Base-by-base conservation (phyloP, 2,888 invertebrate genomes). In the Troides helena region DNA sequence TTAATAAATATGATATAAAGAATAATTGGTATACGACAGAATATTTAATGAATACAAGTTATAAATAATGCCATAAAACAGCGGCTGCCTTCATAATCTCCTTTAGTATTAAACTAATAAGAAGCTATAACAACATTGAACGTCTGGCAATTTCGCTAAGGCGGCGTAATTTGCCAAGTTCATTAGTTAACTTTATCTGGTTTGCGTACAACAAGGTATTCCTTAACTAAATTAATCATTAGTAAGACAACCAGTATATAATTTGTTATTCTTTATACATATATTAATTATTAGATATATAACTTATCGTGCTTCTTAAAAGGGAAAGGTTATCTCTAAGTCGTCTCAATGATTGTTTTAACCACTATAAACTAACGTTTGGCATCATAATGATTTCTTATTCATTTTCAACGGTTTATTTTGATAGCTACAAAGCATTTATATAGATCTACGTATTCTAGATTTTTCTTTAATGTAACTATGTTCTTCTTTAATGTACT, bases 61-160 rank as follows among this genome's bases (percentile, higher is more conserved):
- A 58, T 23, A 65, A 18, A 21, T 61, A 43, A 18, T 1, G 39
- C 61, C 17, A 62, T 56, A 67, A 43, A 62, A 57, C 67, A 39
- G 23, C 57, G 43, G 18, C 50, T 67, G 62, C 23, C 56, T 39
- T 25, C 56, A 62, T 18, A 67, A 67, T 62, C 62, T 62, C 62
- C 67, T 67, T 18, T 17, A n/a, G 43, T 57, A 53, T 67, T 67
- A 62, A 67, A 67, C 67, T 67, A 62, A 67, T 67, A 25, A 67
- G 57, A 56, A 57, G 65, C 43, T 25, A 56, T 23, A 18, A 43
- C 25, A 50, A 25, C 50, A 25, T 62, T 43, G 43, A 67, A 62
- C 53, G 39, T 57, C 67, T 62, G 43, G 62, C 61, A 68, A 58
- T 62, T 62, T 68, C 30, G 43, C 21, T 46, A 62, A 46, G 8